Conservation (phyloP, 2,888 invertebrate genomes). For the Morpho helenor region DNA sequence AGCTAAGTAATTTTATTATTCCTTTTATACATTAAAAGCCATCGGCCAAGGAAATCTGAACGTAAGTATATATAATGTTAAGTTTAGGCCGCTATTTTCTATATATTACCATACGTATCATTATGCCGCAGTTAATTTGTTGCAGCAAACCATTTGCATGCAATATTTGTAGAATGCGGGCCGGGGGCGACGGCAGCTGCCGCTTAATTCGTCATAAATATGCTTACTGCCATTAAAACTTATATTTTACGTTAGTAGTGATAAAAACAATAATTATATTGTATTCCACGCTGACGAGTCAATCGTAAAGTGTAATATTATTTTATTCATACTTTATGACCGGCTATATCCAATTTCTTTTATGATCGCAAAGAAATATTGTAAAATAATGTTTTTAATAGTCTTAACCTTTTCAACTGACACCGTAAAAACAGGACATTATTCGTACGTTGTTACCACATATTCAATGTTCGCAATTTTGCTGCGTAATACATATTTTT, state of each 20-base stretch:
- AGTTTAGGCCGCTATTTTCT: constrained; percentile 17
- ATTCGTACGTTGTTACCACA: constrained; percentile 1
- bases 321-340: constrained; percentile 10
- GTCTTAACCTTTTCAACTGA: constrained; percentile 6
- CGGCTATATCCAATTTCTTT: constrained; percentile 11
- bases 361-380: constrained; percentile 10
- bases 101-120: not conserved
- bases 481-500: too few species aligned
- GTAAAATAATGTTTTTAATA: constrained; percentile 11
- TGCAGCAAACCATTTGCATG: constrained; percentile 19
- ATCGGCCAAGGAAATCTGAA: constrained; percentile 30
- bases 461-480: not conserved
- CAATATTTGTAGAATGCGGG: constrained; percentile 18
- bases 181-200: constrained; percentile 27
- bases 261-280: constrained; percentile 10
- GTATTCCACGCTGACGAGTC: constrained; percentile 5
- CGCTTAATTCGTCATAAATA: constrained; percentile 27
- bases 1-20: too few species aligned
- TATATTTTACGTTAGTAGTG: constrained; percentile 6
- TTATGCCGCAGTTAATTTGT: constrained; percentile 20
- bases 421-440: constrained; percentile 7
- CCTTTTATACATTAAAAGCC: too few species aligned
- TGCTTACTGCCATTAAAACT: constrained; percentile 8
- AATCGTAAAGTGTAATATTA: constrained; percentile 10
- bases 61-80: constrained; percentile 26